Base-by-base conservation (phyloP, 2,113 vertebrate genomes). In the Himantopus leucocephalus region DNA sequence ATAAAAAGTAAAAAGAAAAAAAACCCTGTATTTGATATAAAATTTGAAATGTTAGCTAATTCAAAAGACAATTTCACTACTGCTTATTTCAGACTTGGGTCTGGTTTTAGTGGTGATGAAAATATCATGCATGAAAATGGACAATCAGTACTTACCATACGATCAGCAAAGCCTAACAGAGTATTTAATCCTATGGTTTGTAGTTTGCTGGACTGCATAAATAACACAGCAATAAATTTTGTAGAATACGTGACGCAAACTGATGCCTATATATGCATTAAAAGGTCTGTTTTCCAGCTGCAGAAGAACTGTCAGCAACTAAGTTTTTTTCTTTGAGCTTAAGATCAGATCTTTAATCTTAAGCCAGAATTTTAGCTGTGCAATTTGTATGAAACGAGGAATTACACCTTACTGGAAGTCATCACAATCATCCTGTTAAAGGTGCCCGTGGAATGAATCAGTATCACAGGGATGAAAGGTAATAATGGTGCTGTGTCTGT, bases 401-500 rank as follows among this genome's bases (percentile, higher is more conserved):
- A 29, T 87, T 55, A 8, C 17, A 5, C 27, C 14, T 58, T 73
- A 18, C 32, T 62, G 70, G 30, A 84, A 56, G 39, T n/a, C 5
- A 4, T 45, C 12, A 23, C 24, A 60, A 10, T n/a, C 19, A 64
- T 39, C 24, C 34, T 53, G 39, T 63, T 79, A 39, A 56, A 81
- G n/a, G 4, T 53, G 37, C 2, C 15, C 14, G 35, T 27, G 52
- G 47, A 53, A 71, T 45, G 60, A 77, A 72, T 64, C 39, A 27
- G 21, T 17, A 71, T 55, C 50, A 39, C 18, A 24, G 27, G 12
- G 24, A 52, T 43, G 37, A 68, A 76, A 73, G 34, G 7, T 11
- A 23, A 8, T 22, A 34, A 37, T 32, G 32, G 58, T 0, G 0
- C 13, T 1, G 2, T 73, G 23, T 35, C 62, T 73, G 23, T 55